Evolutionary conservation across 2,888 invertebrate species (phyloP).

Genomic region (Boloria selene): DNA sequence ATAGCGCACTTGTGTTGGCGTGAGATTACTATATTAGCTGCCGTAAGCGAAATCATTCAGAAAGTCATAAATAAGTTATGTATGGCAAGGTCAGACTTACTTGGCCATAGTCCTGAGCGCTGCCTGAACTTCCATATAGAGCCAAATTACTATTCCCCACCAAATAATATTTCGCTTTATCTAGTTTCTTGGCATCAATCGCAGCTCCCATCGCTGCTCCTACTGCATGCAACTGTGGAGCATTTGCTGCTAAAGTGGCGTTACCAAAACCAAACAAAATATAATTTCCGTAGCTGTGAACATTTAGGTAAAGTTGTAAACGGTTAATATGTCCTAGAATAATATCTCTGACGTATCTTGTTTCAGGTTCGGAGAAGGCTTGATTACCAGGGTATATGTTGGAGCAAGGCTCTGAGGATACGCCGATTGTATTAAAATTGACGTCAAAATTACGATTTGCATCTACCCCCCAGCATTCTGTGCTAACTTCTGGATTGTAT

Average conservation of each 20-base stretch:
- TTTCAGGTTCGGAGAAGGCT: slow-evolving; percentile 86
- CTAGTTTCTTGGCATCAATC: slow-evolving; percentile 53
- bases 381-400: slow-evolving; percentile 81
- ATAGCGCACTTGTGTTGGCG: no score
- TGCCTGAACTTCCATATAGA: slow-evolving; percentile 56
- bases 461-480: slow-evolving; percentile 54
- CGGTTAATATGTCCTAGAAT: slow-evolving; percentile 56
- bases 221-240: slow-evolving; percentile 49
- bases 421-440: slow-evolving; percentile 50
- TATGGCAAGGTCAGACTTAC: slow-evolving; percentile 36
- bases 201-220: slow-evolving; percentile 57
- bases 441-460: slow-evolving; percentile 59
- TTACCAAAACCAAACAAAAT: slow-evolving; percentile 85
- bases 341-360: slow-evolving; percentile 77
- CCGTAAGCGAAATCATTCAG: no score
- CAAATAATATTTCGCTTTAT: slow-evolving; percentile 49
- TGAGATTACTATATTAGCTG: no score
- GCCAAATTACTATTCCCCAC: slow-evolving; percentile 58
- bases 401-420: slow-evolving; percentile 72
- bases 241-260: slow-evolving; percentile 46
- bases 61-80: no score
- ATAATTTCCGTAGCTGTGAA: slow-evolving; percentile 87
- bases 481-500: slow-evolving; percentile 42
- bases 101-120: slow-evolving; percentile 60
- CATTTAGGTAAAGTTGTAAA: slow-evolving; percentile 70